A percentile compares a stretch with the other conserved stretches of the same genome.
These are phyloP conservation scores for Periparus ater DNA, from an alignment of 2,797 vertebrate genomes.

Conservation along the genomic window DNA sequence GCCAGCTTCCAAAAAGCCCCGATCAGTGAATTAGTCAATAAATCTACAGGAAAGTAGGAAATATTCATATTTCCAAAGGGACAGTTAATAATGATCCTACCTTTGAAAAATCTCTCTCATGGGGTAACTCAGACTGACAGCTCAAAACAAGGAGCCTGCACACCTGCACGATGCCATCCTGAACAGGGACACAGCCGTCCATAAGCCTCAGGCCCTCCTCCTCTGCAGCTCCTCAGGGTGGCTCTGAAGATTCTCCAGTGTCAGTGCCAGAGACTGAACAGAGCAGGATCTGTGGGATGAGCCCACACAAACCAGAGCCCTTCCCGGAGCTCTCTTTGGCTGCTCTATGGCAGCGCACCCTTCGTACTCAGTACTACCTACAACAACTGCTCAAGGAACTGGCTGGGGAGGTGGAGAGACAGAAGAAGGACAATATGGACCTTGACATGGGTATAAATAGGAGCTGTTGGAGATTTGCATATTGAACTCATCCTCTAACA, in stretches of 20 bases:
- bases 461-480: not conserved
- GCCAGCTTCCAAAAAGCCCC: not conserved
- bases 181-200: not conserved
- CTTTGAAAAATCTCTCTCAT: not conserved
- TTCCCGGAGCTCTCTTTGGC: not conserved
- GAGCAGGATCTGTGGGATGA: not conserved
- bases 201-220: not conserved
- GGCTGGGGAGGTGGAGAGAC: not conserved
- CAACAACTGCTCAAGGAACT: not conserved
- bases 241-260: not conserved
- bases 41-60: not conserved
- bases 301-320: not conserved
- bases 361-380: not conserved
- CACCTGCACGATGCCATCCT: not conserved
- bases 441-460: not conserved
- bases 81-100: not conserved
- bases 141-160: not conserved
- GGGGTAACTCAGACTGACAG: not conserved
- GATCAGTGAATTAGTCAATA: not conserved
- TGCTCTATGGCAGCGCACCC: not conserved
- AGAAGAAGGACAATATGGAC: not conserved
- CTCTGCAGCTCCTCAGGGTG: not conserved
- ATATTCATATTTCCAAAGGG: not conserved
- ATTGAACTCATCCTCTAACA: not conserved
- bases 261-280: fast-evolving